Conservation (phyloP, 2,797 vertebrate species). For the Streptopelia turtur region DNA sequence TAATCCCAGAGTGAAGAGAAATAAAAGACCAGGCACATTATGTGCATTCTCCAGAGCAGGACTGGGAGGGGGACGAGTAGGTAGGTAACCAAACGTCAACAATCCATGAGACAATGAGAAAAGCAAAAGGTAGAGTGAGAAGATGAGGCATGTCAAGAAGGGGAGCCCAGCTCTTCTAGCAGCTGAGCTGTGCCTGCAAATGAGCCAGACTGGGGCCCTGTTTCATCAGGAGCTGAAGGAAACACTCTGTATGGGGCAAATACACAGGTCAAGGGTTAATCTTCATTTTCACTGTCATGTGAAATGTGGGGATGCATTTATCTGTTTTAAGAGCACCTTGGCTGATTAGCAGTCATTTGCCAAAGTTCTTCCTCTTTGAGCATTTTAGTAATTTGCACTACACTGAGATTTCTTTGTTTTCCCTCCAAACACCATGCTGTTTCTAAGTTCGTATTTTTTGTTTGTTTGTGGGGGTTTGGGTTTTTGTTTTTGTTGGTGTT, state of each 20-base stretch:
- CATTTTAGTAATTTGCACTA: not conserved
- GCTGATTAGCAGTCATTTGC: conserved; percentile 20
- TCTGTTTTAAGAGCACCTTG: conserved; percentile 28
- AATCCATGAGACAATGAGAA: not conserved
- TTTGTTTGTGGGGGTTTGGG: no score
- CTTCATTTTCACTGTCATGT: not conserved
- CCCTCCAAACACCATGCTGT: not conserved
- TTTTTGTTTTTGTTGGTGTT: not conserved
- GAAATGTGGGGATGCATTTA: not conserved
- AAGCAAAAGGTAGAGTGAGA: not conserved
- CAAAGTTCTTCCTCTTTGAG: not conserved
- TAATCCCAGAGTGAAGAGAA: not conserved
- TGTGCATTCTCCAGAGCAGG: not conserved
- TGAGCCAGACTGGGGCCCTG: not conserved
- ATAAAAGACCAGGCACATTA: not conserved
- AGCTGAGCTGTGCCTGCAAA: not conserved
- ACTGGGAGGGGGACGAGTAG: not conserved
- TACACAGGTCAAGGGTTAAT: not conserved
- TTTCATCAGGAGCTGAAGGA: not conserved
- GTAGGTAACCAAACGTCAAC: not conserved
- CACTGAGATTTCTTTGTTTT: not conserved
- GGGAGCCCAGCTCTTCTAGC: not conserved
- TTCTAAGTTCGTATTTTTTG: not conserved
- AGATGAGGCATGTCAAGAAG: not conserved
- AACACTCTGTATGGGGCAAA: not conserved